Base-by-base conservation (phyloP, 2,888 invertebrate species). In the Drosophila emarginata region DNA sequence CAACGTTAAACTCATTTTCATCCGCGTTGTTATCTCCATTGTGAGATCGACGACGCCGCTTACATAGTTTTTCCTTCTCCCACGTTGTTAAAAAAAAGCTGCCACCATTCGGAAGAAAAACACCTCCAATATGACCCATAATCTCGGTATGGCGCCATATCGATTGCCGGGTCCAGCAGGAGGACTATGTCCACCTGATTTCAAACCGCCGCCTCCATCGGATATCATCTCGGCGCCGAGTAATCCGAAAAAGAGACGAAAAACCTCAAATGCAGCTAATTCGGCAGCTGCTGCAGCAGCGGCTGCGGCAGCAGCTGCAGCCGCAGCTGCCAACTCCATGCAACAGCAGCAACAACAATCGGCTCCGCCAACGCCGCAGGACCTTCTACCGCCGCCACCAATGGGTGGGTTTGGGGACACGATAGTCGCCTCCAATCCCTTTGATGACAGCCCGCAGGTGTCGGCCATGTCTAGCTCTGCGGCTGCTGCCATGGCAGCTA, bases 361-460 rank as follows among this genome's bases (percentile, higher is more conserved):
- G 61, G 94, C 91, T 58, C 95, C 94, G 67, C 95, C 95, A 67
- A 95, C 94, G 88, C 96, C 95, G 86, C 95, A 96, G 91, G 95
- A 97, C 89, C 92, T 97, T 74, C 84, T 91, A 61, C 94, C 97
- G 81, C 97, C 97, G 52, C 97, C 97, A 26, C 94, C 95, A 1
- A 93, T 97, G 87, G 95, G 96, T 53, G 97, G 97, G 78, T 97
- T 96, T 92, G 97, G 97, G 39, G 98, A 98, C 90, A 98, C 97
- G 68, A 97, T 98, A 89, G 95, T 97, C 72, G 98, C 98, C 66
- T 97, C 97, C 74, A 98, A 98, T 92, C 98, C 98, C 40, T 98
- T 98, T 91, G 98, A 98, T 92, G 98, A 98, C 91, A 96, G 96
- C 61, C 91, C 91, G 62, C 91, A 91, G 74, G 96, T 96, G n/a